These are phyloP conservation scores for Phrynosoma blainvillii DNA, from an alignment of 2,113 vertebrate genomes.

Conservation along the genomic window DNA sequence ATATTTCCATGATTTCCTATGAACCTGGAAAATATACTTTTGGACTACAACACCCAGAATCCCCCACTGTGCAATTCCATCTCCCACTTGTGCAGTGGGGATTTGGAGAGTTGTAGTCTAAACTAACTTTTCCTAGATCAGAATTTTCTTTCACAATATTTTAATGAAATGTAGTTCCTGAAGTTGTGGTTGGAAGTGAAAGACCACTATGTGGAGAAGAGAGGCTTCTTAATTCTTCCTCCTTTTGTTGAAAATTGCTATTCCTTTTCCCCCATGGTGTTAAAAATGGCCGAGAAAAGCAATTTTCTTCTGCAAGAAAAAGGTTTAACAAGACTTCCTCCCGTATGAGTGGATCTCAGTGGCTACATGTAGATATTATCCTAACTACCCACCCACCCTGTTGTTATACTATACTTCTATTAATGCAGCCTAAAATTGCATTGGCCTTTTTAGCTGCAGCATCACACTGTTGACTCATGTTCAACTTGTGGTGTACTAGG, in stretches of 20 bases:
- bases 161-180: background rate
- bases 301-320: background rate
- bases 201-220: background rate
- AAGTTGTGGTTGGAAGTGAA: background rate
- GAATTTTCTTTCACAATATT: background rate
- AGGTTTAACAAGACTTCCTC: background rate
- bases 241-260: background rate
- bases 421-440: too few species aligned
- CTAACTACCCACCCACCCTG: too few species aligned
- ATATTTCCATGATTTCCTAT: background rate
- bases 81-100: too few species aligned
- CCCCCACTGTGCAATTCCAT: too few species aligned
- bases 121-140: too few species aligned
- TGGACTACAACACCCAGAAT: too few species aligned
- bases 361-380: background rate
- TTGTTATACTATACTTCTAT: too few species aligned
- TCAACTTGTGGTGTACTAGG: too few species aligned
- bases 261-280: background rate
- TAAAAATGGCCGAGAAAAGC: background rate
- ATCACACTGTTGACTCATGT: too few species aligned
- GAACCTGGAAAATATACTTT: too few species aligned
- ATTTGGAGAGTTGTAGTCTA: too few species aligned
- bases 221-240: background rate
- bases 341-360: background rate
- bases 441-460: too few species aligned